phyloP scores from a whole-genome alignment of 2,888 invertebrate species.

The Druceiella hillmani region DNA sequence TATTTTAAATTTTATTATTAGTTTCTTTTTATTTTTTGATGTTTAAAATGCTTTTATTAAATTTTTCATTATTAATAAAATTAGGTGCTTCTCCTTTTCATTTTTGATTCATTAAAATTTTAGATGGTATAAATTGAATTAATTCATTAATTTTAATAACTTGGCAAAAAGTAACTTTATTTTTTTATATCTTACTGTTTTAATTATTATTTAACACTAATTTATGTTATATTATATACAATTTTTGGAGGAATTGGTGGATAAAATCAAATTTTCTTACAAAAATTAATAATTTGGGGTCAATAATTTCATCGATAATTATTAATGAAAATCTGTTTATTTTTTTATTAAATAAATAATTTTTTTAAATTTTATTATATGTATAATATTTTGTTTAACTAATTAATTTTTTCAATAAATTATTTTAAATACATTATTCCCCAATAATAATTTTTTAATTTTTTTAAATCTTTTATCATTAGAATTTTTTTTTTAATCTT shows the following conservation, averaged over 20 bases:
- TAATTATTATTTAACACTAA: slow-evolving; percentile 38
- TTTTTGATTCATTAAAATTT: slow-evolving; percentile 55
- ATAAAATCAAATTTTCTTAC: slow-evolving; percentile 50
- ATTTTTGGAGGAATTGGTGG: slow-evolving; percentile 49
- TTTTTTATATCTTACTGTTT: too few species aligned
- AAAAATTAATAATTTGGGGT: slow-evolving; percentile 57
- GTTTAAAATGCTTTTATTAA: slow-evolving; percentile 33
- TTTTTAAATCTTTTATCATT: too few species aligned
- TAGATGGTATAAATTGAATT: slow-evolving; percentile 53
- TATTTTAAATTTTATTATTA: slow-evolving; percentile 44
- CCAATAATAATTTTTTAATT: slow-evolving; percentile 43
- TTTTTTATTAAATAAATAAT: slow-evolving; percentile 44
- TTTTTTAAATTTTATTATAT: slow-evolving; percentile 41
- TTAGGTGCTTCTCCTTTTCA: slow-evolving; percentile 54
- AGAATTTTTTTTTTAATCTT: too few species aligned
- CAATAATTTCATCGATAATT: slow-evolving; percentile 45
- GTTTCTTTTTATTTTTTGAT: slow-evolving; percentile 34
- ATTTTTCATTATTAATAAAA: slow-evolving; percentile 47
- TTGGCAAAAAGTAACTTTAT: slow-evolving; percentile 60
- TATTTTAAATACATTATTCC: slow-evolving; percentile 29
- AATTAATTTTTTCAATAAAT: slow-evolving; percentile 38
- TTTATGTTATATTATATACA: slow-evolving; percentile 42
- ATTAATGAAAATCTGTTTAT: slow-evolving; percentile 44
- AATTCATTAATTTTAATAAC: slow-evolving; percentile 53
- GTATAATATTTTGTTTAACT: slow-evolving; percentile 49